Evolutionary conservation across 2,888 invertebrate genomes (phyloP), one percentile per base, ranked within the genome.

Genomic region (Agrochola litura): DNA sequence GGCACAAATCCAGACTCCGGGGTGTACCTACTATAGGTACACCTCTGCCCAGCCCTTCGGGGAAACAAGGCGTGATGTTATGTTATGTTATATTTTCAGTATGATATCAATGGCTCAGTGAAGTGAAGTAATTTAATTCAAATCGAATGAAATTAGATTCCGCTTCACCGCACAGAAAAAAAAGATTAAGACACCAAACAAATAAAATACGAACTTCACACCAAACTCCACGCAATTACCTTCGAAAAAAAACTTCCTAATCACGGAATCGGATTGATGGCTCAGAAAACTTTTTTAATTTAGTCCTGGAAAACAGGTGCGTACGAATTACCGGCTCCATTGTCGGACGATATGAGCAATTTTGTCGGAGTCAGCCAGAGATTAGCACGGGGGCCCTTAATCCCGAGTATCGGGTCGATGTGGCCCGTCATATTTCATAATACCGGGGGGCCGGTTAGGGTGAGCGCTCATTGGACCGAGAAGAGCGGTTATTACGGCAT

Each of bases 351-450:
- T 92, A 92, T 92, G 93, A 92, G 91, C 92, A 92, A 92, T 93
- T 93, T 92, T 86, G 90, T 87, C 81, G 88, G 89, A 93, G 92
- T 93, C 92, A 89, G 91, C 91, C 80, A 91, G 92, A 93, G 94
- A 94, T 95, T 94, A 94, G 91, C 92, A 89, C 87, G 87, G 87
- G 88, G 88, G 89, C 91, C 90, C 88, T 89, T 94, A 94, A 93
- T 93, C 93, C 92, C 92, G 89, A 90, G 91, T 92, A 93, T 92
- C 92, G 92, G 92, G 87, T 80, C 91, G 90, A 90, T 91, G 91
- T 90, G 88, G 89, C 87, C 94, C 93, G 91, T 93, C 92, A 94
- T 95, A 95, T 94, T 94, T 95, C 94, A 95, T 94, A 94, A 93
- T 91, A 89, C 91, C 89, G 49, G 49, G 49, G 49, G 49, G 49